These are phyloP conservation scores for Paramormyrops hopkinsi DNA, from an alignment of 2,797 vertebrate species.

Conservation along the genomic window DNA sequence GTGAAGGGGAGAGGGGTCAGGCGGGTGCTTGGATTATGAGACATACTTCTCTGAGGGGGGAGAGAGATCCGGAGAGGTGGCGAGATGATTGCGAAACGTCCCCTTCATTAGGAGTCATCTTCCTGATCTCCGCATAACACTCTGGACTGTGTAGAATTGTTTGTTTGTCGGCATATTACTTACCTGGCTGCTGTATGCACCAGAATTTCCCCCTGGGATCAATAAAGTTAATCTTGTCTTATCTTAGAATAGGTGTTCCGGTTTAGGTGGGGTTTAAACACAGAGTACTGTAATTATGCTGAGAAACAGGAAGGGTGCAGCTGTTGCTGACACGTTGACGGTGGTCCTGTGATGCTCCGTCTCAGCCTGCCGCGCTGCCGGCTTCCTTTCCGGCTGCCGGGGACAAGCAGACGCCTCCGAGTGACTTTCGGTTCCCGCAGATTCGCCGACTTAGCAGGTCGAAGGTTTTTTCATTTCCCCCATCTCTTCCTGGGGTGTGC, in stretches of 20 bases:
- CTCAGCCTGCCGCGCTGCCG: not conserved
- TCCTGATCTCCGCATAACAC: conserved; percentile 41
- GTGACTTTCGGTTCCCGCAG: not conserved
- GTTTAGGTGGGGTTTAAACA: not conserved
- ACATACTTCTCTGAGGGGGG: not conserved
- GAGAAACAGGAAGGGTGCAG: not conserved
- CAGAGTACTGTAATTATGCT: not conserved
- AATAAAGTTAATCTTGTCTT: not conserved
- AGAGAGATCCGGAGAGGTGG: not conserved
- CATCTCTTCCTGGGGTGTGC: not conserved
- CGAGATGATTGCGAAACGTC: conserved; percentile 21
- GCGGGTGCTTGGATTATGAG: not conserved
- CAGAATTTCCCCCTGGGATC: not conserved
- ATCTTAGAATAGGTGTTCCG: not conserved
- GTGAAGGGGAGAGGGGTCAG: not conserved
- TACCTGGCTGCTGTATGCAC: not conserved
- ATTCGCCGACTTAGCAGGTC: not conserved
- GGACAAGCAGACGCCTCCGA: not conserved
- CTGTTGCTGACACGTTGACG: not conserved
- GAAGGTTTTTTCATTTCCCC: not conserved
- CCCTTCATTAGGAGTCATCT: conserved; percentile 44
- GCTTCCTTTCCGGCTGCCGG: not conserved
- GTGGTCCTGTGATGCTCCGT: not conserved
- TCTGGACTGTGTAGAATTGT: conserved; percentile 33
- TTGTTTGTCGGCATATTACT: not conserved